Base-by-base conservation (phyloP, 1,140 invertebrate genomes). In the Trachelipus rathkii region DNA sequence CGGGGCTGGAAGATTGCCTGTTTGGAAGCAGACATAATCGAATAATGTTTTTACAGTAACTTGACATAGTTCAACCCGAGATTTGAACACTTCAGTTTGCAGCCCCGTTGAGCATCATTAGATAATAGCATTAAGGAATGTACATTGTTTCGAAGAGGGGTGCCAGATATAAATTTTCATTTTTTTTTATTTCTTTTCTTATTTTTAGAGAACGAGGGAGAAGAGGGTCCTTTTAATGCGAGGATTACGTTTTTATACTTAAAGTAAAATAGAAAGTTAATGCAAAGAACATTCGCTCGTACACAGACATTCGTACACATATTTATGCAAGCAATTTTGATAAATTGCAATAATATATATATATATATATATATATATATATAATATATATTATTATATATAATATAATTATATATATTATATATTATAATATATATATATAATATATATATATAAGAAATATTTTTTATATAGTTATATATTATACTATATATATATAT, bases 21-120 rank as follows among this genome's bases (percentile, higher is more conserved):
- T 77, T 77, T 77, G 77, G 77, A 77, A 77, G 69, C 46, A 77
- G 71, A 50, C 15, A 72, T 77, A 77, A 77, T 77, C 45, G 72
- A 71, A 77, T 77, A 53, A 73, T 71, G 77, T 45, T 46, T 43
- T 74, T 77, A 68, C 71, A 71, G 73, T 71, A 66, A 71, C 77
- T 77, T 77, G 77, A 77, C 77, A 43, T 74, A 69, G 72, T 74
- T 77, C 71, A 44, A 74, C 72, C 72, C 66, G 69, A 77, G 72
- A 77, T 77, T 74, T 72, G 68, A 70, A 44, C 77, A 73, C 45
- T 33, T 77, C 45, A 73, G 68, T 74, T 70, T 45, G 44, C 77
- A 71, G 73, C 72, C 73, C 77, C 77, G 23, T 23, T 53, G 67
- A 15, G 66, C 33, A 44, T 74, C 76, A 77, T 77, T 74, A 77